Base-by-base conservation (phyloP, 2,113 vertebrate species). In the Pantherophis guttatus region DNA sequence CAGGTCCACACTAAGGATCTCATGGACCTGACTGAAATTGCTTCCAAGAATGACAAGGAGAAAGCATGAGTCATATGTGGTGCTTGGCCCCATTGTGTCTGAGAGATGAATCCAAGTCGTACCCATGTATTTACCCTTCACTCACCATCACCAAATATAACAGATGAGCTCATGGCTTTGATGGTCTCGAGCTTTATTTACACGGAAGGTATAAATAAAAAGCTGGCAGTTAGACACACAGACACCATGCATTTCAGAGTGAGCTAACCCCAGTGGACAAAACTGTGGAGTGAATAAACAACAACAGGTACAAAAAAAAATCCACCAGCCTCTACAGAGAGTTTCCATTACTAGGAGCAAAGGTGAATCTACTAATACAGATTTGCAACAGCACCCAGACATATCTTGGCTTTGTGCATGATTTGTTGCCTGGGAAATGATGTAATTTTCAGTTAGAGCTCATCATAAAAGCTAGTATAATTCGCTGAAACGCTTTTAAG, bases 101-200 rank as follows among this genome's bases (percentile, higher is more conserved):
- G 92, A 81, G 24, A 23, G 92, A 81, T 44, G 91, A 91, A 65
- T 87, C 91, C 85, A 92, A 91, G 10, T 53, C 44, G 2, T 91
- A 95, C 95, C 93, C 1, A 5, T 95, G 94, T 97, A 96, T 97
- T 97, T 96, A 96, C 95, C 93, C 93, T 96, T 96, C 96, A 96
- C 94, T 95, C 93, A 8, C 95, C 96, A 94, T 91, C 95, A 95
- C 95, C 96, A 96, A 96, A 97, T 96, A 96, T 96, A 97, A 97
- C 94, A 94, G 96, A 95, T 97, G 97, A 97, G 95, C 96, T 97
- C 97, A 96, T 92, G 89, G 85, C 95, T 95, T 91, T 94, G 95
- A 94, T 53, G 21, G 92, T 13, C 54, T 44, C n/a, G 0, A 91
- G 65, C 94, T 96, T 96, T 97, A 97, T 97, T 97, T 97, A 95